Conservation (phyloP, 2,888 invertebrate genomes). For the Drosophila bunnanda region DNA sequence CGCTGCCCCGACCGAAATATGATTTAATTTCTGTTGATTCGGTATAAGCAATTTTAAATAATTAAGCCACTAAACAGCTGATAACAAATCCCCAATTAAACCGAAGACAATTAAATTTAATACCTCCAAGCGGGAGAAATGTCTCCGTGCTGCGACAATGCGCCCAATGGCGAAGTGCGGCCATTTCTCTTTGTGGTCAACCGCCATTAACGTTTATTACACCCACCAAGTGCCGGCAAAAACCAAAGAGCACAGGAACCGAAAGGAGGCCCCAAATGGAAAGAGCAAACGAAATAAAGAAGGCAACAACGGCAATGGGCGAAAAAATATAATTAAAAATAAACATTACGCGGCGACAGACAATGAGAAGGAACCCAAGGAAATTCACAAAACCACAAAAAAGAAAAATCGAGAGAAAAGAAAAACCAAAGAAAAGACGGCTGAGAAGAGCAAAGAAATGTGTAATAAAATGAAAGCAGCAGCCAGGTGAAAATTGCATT, state of each 20-base stretch:
- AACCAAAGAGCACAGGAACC: constrained; percentile 68
- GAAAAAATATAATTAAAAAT: constrained; percentile 76
- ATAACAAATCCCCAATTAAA: constrained; percentile 78
- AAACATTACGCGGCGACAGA: constrained; percentile 71
- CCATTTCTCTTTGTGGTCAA: constrained; percentile 77
- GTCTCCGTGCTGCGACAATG: constrained; percentile 37
- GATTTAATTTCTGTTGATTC: constrained; percentile 37
- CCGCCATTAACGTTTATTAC: constrained; percentile 79
- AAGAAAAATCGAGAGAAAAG: constrained; percentile 7
- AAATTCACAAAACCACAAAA: constrained; percentile 22
- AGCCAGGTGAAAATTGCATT: constrained; percentile 73
- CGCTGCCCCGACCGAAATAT: constrained; percentile 22
- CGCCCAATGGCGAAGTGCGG: constrained; percentile 60
- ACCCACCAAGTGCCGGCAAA: constrained; percentile 64
- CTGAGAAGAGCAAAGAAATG: constrained; percentile 39
- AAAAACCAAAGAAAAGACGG: constrained; percentile 18
- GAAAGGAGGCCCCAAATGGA: constrained; percentile 26
- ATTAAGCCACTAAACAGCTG: constrained; percentile 72
- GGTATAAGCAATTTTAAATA: constrained; percentile 58
- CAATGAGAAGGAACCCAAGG: constrained; percentile 36
- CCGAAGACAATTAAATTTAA: constrained; percentile 70
- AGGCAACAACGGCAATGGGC: constrained; percentile 34
- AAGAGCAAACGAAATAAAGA: constrained; percentile 34
- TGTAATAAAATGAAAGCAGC: constrained; percentile 61
- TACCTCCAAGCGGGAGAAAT: constrained; percentile 33